phyloP scores from a whole-genome alignment of 2,888 invertebrate species.

The Drosophila quinaria region DNA sequence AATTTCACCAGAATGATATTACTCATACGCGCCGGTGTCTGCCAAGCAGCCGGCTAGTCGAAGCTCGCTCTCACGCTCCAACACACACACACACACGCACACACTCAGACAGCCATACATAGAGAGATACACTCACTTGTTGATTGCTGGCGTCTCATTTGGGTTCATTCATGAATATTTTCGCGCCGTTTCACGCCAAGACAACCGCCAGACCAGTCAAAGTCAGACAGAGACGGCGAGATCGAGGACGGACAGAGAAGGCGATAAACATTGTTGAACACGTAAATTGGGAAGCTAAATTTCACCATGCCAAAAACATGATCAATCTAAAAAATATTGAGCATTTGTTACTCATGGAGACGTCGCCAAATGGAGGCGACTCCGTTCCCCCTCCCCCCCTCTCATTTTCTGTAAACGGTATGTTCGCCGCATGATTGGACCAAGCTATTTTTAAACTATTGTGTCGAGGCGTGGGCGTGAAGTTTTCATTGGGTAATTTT shows the following conservation, averaged over 20 bases:
- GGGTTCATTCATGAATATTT: slow-evolving; percentile 73
- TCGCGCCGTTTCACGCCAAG: slow-evolving; percentile 27
- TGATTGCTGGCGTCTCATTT: slow-evolving; percentile 21
- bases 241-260: slow-evolving; percentile 9
- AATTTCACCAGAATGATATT: slow-evolving; percentile 83
- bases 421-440: slow-evolving; percentile 63
- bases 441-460: slow-evolving; percentile 70
- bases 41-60: slow-evolving; percentile 36
- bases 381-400: slow-evolving; percentile 13
- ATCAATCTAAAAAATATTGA: slow-evolving; percentile 71
- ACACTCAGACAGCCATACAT: background rate
- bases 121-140: slow-evolving; percentile 14
- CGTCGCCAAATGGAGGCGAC: slow-evolving; percentile 35
- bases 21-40: slow-evolving; percentile 80
- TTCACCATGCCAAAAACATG: slow-evolving; percentile 67
- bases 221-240: background rate
- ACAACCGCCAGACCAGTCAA: background rate
- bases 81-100: slow-evolving; percentile 4
- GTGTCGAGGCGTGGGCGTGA: slow-evolving; percentile 46
- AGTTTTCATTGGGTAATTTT: slow-evolving; percentile 49
- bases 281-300: slow-evolving; percentile 51
- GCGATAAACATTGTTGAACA: slow-evolving; percentile 12
- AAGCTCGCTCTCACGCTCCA: slow-evolving; percentile 45
- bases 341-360: slow-evolving; percentile 67
- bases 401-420: background rate